Percentiles rank a stretch among this genome's conserved stretches.
These are phyloP conservation scores for Apotomis capreana DNA, from an alignment of 2,888 invertebrate species.

Conservation along the genomic window DNA sequence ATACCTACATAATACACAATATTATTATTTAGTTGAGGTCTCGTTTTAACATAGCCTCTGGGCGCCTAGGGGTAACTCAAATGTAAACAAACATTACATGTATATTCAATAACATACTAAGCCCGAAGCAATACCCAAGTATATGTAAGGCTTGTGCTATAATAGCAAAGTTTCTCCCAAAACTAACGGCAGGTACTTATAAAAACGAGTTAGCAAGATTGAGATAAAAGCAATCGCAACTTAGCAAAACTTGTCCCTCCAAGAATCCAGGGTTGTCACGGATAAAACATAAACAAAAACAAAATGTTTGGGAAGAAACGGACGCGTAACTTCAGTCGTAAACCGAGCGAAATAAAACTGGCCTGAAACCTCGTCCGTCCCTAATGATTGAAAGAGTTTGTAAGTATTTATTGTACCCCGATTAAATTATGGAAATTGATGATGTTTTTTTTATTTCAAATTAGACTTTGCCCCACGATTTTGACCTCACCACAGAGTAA, in stretches of 20 bases:
- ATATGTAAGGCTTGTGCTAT: no score
- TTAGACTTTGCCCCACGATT: no score
- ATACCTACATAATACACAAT: no score
- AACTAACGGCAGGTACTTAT: slow-evolving; percentile 24
- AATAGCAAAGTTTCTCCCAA: slow-evolving; percentile 18
- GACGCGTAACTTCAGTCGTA: slow-evolving; percentile 48
- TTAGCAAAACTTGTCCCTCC: slow-evolving; percentile 27
- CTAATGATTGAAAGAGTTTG: slow-evolving; percentile 32
- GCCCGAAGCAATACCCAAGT: no score
- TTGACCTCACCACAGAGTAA: no score
- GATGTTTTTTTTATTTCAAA: neutral
- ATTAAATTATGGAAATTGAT: slow-evolving; percentile 3
- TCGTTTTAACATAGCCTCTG: no score
- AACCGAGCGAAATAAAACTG: slow-evolving; percentile 47
- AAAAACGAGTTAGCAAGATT: slow-evolving; percentile 33
- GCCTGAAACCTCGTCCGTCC: slow-evolving; percentile 44
- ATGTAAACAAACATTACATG: no score
- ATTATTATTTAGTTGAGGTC: no score
- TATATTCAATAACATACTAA: no score
- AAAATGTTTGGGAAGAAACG: slow-evolving; percentile 47
- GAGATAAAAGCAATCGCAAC: slow-evolving; percentile 41
- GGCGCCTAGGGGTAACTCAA: no score
- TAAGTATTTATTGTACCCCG: slow-evolving; percentile 20
- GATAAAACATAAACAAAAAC: slow-evolving; percentile 51
- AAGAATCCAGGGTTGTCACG: slow-evolving; percentile 34